These are phyloP conservation scores for Bufotes viridis DNA, from an alignment of 2,797 vertebrate genomes.

Conservation along the genomic window DNA sequence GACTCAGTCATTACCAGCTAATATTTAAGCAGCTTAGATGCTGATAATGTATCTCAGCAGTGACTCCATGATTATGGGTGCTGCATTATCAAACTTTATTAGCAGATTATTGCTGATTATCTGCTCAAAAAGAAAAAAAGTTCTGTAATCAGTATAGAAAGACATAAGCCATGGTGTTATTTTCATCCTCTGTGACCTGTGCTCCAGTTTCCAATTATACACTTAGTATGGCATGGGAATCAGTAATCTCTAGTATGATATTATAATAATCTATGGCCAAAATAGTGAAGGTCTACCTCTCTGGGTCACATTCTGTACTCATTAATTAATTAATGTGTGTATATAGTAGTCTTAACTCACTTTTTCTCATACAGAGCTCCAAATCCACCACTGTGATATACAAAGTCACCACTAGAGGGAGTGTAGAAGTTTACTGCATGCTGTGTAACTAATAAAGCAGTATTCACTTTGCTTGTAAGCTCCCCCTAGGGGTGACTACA, in stretches of 20 bases:
- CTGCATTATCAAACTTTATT: background rate
- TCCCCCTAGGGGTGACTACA: background rate
- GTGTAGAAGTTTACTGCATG: too few relatives aligned
- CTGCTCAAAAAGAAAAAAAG: background rate
- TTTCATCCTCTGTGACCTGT: background rate
- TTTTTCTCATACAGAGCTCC: too few relatives aligned
- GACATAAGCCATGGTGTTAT: background rate
- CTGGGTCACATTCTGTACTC: too few relatives aligned
- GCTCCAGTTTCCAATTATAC: background rate
- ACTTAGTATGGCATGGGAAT: background rate
- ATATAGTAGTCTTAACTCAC: too few relatives aligned
- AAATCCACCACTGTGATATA: too few relatives aligned
- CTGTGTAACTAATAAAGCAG: too few relatives aligned
- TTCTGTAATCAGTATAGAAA: background rate
- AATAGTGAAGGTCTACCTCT: too few relatives aligned
- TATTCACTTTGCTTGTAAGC: too few relatives aligned
- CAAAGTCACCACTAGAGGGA: too few relatives aligned
- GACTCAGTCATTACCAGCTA: slow-evolving; percentile 37
- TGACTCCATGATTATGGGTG: background rate
- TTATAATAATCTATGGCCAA: background rate
- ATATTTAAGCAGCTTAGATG: slow-evolving; percentile 9
- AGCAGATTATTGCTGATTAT: slow-evolving; percentile 5
- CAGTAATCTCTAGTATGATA: background rate
- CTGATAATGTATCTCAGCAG: slow-evolving; percentile 4
- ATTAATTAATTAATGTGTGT: too few relatives aligned